Evolutionary conservation across 1,140 invertebrate genomes (phyloP).

Genomic region (Danaus melanippus): DNA sequence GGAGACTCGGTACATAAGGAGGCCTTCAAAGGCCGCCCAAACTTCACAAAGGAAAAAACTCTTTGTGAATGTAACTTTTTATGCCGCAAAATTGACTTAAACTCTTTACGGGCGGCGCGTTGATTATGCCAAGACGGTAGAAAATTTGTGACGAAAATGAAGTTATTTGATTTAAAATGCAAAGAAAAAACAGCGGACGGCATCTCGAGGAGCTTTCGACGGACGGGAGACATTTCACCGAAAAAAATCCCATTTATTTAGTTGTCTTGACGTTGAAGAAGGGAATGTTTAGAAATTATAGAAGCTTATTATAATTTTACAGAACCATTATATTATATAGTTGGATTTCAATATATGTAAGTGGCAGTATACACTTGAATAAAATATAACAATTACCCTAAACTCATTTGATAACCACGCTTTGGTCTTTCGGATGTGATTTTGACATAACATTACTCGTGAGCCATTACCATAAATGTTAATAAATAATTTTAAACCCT

Average conservation of each 20-base stretch:
- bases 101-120: conserved; percentile 45
- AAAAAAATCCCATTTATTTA: conserved; percentile 47
- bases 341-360: too few relatives aligned
- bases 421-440: not conserved
- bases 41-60: conserved; percentile 36
- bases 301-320: conserved; percentile 3
- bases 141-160: conserved; percentile 57
- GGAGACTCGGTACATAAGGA: conserved; percentile 2
- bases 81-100: conserved; percentile 52
- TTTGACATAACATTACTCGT: conserved; percentile 2
- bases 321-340: too few relatives aligned
- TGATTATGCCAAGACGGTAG: conserved; percentile 57
- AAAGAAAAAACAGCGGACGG: conserved; percentile 46
- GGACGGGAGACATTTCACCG: conserved; percentile 33
- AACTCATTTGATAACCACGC: not conserved
- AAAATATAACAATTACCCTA: conserved; percentile 22
- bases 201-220: conserved; percentile 24
- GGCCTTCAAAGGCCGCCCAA: conserved; percentile 16
- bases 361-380: too few relatives aligned
- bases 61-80: conserved; percentile 49
- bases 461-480: too few relatives aligned
- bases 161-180: conserved; percentile 67
- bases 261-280: conserved; percentile 46
- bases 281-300: conserved; percentile 33
- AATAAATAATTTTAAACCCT: too few relatives aligned